These are phyloP conservation scores for Ceratoteleas bidentatus DNA, from an alignment of 1,140 invertebrate genomes.

Conservation along the genomic window DNA sequence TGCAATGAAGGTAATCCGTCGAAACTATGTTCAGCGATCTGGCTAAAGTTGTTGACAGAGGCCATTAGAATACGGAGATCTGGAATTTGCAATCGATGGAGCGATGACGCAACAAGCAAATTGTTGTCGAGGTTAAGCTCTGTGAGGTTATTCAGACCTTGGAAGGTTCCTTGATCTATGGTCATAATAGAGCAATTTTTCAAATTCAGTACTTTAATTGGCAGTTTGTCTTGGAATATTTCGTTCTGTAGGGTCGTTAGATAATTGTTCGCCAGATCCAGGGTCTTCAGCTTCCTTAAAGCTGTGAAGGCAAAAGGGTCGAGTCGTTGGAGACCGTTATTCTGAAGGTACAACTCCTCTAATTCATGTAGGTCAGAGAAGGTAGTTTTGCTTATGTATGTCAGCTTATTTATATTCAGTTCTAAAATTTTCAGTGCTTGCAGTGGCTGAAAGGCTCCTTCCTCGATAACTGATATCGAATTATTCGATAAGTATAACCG, in stretches of 20 bases:
- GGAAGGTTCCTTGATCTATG: conserved; percentile 86
- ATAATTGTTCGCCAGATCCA: conserved; percentile 85
- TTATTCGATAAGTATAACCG: conserved; percentile 92
- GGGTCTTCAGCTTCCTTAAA: conserved; percentile 83
- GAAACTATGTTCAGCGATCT: conserved; percentile 85
- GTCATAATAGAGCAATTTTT: conserved; percentile 84
- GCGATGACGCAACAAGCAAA: conserved; percentile 85
- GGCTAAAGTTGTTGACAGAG: conserved; percentile 89
- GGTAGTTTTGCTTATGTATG: conserved; percentile 84
- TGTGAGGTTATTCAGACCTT: conserved; percentile 85
- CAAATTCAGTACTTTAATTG: conserved; percentile 83
- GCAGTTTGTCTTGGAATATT: conserved; percentile 85
- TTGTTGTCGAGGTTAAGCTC: conserved; percentile 89
- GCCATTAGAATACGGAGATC: conserved; percentile 87
- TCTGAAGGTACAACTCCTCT: conserved; percentile 85
- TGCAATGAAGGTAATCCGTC: conserved; percentile 89
- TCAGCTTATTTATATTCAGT: conserved; percentile 87
- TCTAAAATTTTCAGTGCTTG: conserved; percentile 89
- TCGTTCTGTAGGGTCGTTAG: conserved; percentile 81
- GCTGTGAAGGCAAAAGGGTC: conserved; percentile 83
- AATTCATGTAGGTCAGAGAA: conserved; percentile 87
- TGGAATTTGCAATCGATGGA: conserved; percentile 87
- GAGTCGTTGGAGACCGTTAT: conserved; percentile 83
- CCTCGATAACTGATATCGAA: conserved; percentile 89
- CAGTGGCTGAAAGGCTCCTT: conserved; percentile 89